A percentile compares a stretch with the other conserved stretches of the same genome.
phyloP scores from a whole-genome alignment of 2,888 invertebrate genomes.

The Timandra comae region DNA sequence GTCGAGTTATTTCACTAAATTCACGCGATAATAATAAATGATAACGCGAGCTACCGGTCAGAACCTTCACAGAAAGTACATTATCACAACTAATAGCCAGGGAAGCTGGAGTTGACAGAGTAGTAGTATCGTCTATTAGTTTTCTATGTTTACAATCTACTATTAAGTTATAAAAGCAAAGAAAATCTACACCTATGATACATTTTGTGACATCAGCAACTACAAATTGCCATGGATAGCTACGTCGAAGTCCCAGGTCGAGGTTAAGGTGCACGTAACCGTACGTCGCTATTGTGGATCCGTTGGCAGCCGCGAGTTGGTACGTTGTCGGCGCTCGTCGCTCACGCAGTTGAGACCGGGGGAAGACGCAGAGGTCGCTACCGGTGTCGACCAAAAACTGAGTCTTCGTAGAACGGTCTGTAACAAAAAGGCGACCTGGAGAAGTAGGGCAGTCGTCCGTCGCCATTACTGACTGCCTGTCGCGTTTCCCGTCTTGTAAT shows the following conservation, averaged over 20 bases:
- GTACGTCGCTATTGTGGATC: conserved; percentile 11
- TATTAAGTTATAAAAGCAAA: conserved; percentile 28
- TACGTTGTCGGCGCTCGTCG: background rate
- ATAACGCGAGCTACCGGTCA: background rate
- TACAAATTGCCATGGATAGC: conserved; percentile 30
- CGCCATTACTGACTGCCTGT: conserved; percentile 16
- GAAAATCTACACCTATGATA: conserved; percentile 38
- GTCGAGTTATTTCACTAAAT: background rate
- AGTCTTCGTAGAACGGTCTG: conserved; percentile 9
- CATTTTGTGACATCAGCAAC: conserved; percentile 33
- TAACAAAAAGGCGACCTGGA: conserved; percentile 12
- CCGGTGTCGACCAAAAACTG: conserved; percentile 13
- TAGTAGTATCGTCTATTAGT: conserved; percentile 19
- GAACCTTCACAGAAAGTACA: background rate
- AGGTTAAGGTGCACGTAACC: conserved; percentile 10
- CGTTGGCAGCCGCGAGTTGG: background rate
- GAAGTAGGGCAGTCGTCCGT: conserved; percentile 13
- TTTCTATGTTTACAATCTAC: conserved; percentile 27
- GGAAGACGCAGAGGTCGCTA: conserved; percentile 25
- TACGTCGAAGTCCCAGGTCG: conserved; percentile 12
- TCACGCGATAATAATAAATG: background rate
- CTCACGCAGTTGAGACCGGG: conserved; percentile 7
- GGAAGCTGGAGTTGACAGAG: conserved; percentile 4
- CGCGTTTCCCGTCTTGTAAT: conserved; percentile 11
- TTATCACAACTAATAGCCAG: background rate